Evolutionary conservation across 1,140 invertebrate genomes (phyloP), one percentile per base, ranked within the genome.

Genomic region (Sogatella furcifera): DNA sequence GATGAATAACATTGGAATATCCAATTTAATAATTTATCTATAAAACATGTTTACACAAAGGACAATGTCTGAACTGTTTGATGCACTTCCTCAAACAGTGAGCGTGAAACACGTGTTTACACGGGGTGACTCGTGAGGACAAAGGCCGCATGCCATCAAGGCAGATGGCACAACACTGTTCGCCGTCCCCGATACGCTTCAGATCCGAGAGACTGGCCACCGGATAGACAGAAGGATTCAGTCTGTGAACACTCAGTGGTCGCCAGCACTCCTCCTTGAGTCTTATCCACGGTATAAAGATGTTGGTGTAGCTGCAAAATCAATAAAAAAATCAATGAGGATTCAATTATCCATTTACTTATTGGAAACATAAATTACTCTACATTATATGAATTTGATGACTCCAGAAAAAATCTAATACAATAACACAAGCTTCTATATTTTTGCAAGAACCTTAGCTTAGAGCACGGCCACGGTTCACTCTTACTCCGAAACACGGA

Each of bases 111-210:
- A 65, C 57, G 38, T 67, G 66, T 15, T 44, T 21, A 43, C 66
- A 67, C 5, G 64, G 64, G n/a, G 66, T 67, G 22, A 65, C 57
- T n/a, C 66, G 41, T n/a, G 60, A 62, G 2, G 56, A 43, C 9
- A 62, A 56, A 1, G 60, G 19, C n/a, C 59, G 49, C 62, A 67
- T 67, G 17, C 65, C 60, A 42, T 67, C 66, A n/a, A 67, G 53
- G 49, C 66, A 67, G 44, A 67, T 49, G 1, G 66, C 44, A 38
- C 66, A 67, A 1, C 53, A 28, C 52, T 59, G 59, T 5, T 52
- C 17, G 13, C 38, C 31, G 14, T 52, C 17, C 9, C 38, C 31
- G 14, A 42, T 43, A 3, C 41, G 52, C 4, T 53, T 19, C 24
- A 52, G 31, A 17, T 22, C 44, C 1, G 10, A 34, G 1, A 42